These are phyloP conservation scores for Aphis craccivora DNA, from an alignment of 1,140 invertebrate species.

Conservation along the genomic window DNA sequence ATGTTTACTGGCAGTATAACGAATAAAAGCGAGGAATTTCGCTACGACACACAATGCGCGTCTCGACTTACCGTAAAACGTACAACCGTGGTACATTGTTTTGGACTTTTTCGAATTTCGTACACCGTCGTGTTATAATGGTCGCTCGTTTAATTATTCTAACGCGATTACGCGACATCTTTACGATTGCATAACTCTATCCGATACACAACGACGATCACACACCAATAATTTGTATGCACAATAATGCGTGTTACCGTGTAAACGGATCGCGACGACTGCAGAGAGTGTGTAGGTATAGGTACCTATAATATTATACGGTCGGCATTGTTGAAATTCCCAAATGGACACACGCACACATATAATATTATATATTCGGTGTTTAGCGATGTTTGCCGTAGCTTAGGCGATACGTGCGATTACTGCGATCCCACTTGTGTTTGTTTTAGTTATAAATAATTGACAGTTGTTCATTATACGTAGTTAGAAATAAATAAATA, in stretches of 20 bases:
- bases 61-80: not conserved
- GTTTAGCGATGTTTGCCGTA: not conserved
- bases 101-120: not conserved
- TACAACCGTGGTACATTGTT: not conserved
- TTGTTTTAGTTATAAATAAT: not conserved
- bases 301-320: not conserved
- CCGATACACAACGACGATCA: not conserved
- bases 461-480: not conserved
- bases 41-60: not conserved
- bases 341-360: not conserved
- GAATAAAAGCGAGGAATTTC: not conserved
- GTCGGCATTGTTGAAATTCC: not conserved
- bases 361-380: not conserved
- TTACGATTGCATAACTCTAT: not conserved
- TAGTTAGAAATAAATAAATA: not conserved
- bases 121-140: not conserved
- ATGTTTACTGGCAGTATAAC: not conserved
- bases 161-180: not conserved
- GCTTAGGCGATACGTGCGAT: not conserved
- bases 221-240: not conserved
- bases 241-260: too few species aligned
- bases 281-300: not conserved
- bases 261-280: not conserved
- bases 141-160: not conserved
- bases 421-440: not conserved